Conservation (phyloP, 92 coral and sea anemone genomes). For the Porites evermanni region DNA sequence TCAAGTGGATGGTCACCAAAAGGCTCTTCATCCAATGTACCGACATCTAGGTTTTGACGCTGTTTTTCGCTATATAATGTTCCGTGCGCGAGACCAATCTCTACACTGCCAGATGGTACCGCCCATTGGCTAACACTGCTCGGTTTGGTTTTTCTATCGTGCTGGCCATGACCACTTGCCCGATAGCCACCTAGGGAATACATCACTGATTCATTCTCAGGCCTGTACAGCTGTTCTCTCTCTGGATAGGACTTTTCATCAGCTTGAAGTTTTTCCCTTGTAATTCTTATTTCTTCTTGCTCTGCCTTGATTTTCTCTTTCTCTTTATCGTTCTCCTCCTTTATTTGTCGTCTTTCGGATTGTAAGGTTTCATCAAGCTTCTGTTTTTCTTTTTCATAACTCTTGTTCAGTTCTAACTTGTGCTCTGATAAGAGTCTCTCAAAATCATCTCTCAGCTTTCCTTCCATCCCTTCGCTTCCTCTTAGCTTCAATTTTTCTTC, state of each 20-base stretch:
- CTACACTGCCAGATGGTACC: not conserved
- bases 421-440: conserved; percentile 84
- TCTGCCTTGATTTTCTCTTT: conserved; percentile 71
- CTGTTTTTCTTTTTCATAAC: conserved; percentile 74
- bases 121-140: not conserved
- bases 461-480: conserved; percentile 88
- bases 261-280: conserved; percentile 39
- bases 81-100: not conserved
- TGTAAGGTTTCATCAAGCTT: conserved; percentile 71
- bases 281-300: conserved; percentile 41
- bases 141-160: not conserved
- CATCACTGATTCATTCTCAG: not conserved
- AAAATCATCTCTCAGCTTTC: conserved; percentile 88
- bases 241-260: conserved; percentile 59
- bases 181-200: not conserved
- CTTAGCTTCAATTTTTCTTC: conserved; percentile 73
- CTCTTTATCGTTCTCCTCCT: conserved; percentile 69
- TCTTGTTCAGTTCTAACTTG: conserved; percentile 77
- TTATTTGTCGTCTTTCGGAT: conserved; percentile 70
- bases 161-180: not conserved
- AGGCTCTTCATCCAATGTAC: not conserved
- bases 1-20: not conserved
- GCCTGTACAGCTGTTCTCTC: not conserved
- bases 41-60: not conserved
- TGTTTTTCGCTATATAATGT: not conserved